These are phyloP conservation scores for Myotis daubentonii DNA, from an alignment of 2,797 vertebrate genomes.

Conservation along the genomic window DNA sequence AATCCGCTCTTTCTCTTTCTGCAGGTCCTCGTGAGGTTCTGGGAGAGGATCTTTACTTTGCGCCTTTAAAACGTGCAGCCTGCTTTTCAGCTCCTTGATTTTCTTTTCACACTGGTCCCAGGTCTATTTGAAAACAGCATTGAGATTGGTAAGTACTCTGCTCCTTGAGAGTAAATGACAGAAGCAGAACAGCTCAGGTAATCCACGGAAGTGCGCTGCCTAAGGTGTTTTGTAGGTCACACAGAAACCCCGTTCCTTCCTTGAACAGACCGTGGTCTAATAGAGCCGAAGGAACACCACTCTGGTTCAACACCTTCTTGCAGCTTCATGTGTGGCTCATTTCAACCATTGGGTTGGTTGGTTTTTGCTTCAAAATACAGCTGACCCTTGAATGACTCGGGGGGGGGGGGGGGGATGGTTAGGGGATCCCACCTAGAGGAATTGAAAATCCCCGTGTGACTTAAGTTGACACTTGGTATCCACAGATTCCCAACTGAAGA, in stretches of 20 bases:
- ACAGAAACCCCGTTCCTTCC: neutral
- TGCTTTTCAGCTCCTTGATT: slow-evolving; percentile 83
- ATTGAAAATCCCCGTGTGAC: neutral
- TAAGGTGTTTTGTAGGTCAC: neutral
- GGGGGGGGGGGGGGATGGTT: neutral
- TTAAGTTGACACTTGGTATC: neutral
- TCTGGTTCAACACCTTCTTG: rapidly evolving
- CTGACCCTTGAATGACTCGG: neutral
- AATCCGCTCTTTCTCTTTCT: slow-evolving; percentile 81
- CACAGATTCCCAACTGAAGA: neutral
- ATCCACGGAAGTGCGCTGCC: neutral
- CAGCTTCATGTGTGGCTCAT: neutral
- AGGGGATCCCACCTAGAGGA: neutral
- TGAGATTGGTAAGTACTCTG: slow-evolving; percentile 41
- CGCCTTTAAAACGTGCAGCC: slow-evolving; percentile 86
- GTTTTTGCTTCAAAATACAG: neutral
- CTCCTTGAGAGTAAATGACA: neutral
- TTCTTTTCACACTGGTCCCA: slow-evolving; percentile 90
- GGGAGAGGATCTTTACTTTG: slow-evolving; percentile 88
- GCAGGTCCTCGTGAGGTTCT: slow-evolving; percentile 86
- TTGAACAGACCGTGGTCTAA: neutral
- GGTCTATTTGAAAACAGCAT: slow-evolving; percentile 85
- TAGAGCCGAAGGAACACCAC: neutral
- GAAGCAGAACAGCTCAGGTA: neutral
- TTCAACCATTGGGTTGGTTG: neutral